Evolutionary conservation across 2,113 vertebrate species (phyloP), one percentile per base, ranked within the genome.

Genomic region (Mustela nigripes): DNA sequence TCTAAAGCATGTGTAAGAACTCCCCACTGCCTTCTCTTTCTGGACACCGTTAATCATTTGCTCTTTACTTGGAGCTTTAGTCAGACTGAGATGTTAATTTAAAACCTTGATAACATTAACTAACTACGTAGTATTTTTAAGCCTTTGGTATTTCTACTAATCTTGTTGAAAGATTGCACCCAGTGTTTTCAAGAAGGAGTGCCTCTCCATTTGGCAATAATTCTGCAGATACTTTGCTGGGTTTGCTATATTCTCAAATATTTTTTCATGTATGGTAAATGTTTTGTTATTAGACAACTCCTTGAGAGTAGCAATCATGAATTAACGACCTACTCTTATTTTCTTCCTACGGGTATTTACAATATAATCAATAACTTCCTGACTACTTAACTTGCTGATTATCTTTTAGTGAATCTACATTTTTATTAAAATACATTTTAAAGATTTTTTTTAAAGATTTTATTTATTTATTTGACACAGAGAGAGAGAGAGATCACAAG

Each of bases 61-160:
- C 53, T 82, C 48, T 67, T 62, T 42, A 58, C 63, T 88, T 62
- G 65, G 60, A 87, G 36, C 62, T 84, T 14, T 12, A 26, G 19
- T 10, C 36, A 80, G 11, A 36, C 50, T 69, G 53, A 90, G 53
- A 88, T 36, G 31, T 48, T 67, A 42, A 69, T 15, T 90, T 36
- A 6, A 86, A 76, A 45, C 69, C 53, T 42, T 89, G 60, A 24
- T 60, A 28, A 73, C 63, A 63, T 67, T 95, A 53, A 92, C 76
- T 39, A 71, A 69, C 74, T 79, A 14, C 7, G 18, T 28, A 79
- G 33, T 83, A 31, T 36, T 84, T 65, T 84, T 89, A 67, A 69
- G 24, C 14, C 24, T 86, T 89, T 65, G 16, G 22, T 89, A 92
- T 95, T 88, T 94, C 50, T 94, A 18, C 65, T 84, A 45, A 62